A percentile compares a stretch with the other conserved stretches of the same genome.
Evolutionary conservation across 2,113 vertebrate genomes (phyloP).

Genomic region (Callaeas wilsoni): DNA sequence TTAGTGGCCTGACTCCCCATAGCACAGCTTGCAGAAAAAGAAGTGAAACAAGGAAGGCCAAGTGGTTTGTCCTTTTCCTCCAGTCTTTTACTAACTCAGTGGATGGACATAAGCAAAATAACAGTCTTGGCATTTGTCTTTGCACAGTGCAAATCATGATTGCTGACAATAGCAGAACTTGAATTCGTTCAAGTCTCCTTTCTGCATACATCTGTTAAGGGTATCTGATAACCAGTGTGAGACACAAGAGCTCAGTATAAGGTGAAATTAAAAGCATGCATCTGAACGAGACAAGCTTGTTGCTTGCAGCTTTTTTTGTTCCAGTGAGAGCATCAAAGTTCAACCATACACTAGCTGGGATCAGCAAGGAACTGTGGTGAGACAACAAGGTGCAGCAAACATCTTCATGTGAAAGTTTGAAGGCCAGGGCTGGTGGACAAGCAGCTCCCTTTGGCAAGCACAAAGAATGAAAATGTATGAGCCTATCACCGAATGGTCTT

Average conservation of each 20-base stretch:
- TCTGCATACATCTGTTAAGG: background rate
- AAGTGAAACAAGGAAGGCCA: background rate
- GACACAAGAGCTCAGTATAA: background rate
- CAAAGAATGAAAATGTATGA: background rate
- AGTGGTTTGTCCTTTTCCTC: background rate
- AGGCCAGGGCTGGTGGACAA: background rate
- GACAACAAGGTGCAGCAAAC: background rate
- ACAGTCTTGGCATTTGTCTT: background rate
- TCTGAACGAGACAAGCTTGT: background rate
- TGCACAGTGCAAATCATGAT: background rate
- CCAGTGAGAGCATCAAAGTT: background rate
- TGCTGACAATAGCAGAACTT: background rate
- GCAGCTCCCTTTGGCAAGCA: background rate
- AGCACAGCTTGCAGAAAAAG: background rate
- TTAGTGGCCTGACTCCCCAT: background rate
- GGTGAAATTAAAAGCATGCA: background rate
- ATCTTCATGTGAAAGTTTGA: background rate
- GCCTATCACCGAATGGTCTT: background rate
- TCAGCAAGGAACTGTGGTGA: background rate
- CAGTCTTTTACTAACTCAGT: background rate
- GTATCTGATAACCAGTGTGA: background rate
- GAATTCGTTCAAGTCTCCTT: background rate
- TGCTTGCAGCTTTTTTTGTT: background rate
- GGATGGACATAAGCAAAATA: background rate
- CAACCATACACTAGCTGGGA: background rate